A percentile compares a stretch with the other conserved stretches of the same genome.
These are phyloP conservation scores for Streptopelia turtur DNA, from an alignment of 2,797 vertebrate species.

Conservation along the genomic window DNA sequence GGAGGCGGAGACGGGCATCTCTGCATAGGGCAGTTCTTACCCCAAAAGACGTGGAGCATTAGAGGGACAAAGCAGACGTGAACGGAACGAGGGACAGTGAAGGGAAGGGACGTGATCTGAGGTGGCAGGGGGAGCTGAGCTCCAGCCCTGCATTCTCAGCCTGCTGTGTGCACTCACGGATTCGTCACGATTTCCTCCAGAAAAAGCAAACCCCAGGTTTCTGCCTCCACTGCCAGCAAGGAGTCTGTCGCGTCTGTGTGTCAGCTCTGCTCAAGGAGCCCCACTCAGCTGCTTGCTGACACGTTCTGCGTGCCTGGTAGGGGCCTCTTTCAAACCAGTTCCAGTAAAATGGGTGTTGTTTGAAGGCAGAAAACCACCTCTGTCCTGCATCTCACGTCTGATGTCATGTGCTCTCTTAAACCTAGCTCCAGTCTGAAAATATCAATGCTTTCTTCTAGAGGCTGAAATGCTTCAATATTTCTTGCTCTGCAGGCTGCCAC, in stretches of 20 bases:
- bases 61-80: not conserved
- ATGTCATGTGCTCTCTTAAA: not conserved
- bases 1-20: not conserved
- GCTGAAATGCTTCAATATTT: not conserved
- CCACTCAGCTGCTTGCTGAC: not conserved
- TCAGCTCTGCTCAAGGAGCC: not conserved
- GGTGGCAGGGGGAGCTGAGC: not conserved
- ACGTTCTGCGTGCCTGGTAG: not conserved
- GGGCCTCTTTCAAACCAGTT: constrained; percentile 3
- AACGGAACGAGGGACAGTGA: not conserved
- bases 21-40: not conserved
- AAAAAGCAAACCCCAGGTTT: not conserved
- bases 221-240: not conserved
- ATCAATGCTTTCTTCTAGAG: not conserved
- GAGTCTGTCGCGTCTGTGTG: not conserved
- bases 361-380: not conserved
- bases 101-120: not conserved
- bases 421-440: not conserved
- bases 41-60: accelerated
- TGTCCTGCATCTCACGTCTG: not conserved
- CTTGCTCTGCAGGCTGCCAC: not conserved
- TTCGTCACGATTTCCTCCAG: not conserved
- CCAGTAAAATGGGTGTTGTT: not conserved
- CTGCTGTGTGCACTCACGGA: not conserved
- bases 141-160: not conserved